Evolutionary conservation across 2,888 invertebrate species (phyloP).

Genomic region (Nemoura dubitans): DNA sequence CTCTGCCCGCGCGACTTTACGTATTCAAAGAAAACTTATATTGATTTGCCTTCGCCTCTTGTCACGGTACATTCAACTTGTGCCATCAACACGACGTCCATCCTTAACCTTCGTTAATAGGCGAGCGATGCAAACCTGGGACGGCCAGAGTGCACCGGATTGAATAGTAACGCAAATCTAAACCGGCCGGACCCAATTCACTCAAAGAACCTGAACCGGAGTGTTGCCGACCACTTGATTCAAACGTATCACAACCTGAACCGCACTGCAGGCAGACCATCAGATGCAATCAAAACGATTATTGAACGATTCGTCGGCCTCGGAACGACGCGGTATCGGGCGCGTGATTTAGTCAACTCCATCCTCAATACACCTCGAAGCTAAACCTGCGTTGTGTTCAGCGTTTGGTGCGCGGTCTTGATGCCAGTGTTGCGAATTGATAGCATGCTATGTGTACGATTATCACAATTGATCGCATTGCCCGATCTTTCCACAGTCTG

Average conservation of each 20-base stretch:
- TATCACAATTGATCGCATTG: neutral
- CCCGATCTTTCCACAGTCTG: neutral
- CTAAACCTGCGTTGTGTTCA: neutral
- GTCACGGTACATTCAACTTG: slow-evolving; percentile 29
- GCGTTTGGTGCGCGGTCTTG: too few species aligned
- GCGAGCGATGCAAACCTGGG: neutral
- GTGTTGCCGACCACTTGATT: too few species aligned
- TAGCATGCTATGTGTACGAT: slow-evolving; percentile 1
- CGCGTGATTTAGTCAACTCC: too few species aligned
- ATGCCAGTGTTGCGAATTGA: neutral
- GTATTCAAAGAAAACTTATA: neutral
- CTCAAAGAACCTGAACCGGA: too few species aligned
- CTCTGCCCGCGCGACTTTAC: neutral
- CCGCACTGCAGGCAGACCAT: too few species aligned
- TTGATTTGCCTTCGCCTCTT: slow-evolving; percentile 17
- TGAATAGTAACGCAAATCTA: too few species aligned
- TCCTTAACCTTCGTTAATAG: slow-evolving; percentile 26
- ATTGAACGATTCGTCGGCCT: neutral
- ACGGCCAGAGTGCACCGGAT: neutral
- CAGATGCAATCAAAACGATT: neutral
- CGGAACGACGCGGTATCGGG: neutral
- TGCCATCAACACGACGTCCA: neutral
- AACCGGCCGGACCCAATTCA: too few species aligned
- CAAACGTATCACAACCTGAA: too few species aligned
- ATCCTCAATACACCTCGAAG: too few species aligned